phyloP scores from a whole-genome alignment of 2,113 vertebrate genomes.

The Chinchilla lanigera region DNA sequence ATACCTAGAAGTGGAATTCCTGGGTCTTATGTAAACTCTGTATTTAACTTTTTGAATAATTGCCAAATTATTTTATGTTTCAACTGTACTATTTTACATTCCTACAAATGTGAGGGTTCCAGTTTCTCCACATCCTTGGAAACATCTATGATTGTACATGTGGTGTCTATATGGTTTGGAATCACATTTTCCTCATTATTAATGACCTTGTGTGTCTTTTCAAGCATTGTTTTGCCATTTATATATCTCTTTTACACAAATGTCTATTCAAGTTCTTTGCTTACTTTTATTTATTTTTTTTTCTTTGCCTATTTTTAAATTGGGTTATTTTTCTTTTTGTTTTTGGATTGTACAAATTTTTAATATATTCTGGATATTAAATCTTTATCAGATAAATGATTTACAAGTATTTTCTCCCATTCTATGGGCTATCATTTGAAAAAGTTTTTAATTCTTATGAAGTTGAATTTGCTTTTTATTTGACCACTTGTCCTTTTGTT shows the following conservation, averaged over 20 bases:
- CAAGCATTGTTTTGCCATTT: not conserved
- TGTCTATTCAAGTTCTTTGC: not conserved
- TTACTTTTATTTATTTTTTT: not conserved
- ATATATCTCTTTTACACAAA: constrained; percentile 30
- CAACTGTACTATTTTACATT: not conserved
- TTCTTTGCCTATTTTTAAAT: not conserved
- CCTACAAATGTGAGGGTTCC: not conserved
- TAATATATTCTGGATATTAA: constrained; percentile 5
- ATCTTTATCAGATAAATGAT: not conserved
- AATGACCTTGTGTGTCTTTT: not conserved
- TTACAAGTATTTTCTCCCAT: not conserved
- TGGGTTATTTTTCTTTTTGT: not conserved
- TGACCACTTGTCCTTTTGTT: not conserved
- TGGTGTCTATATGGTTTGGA: not conserved
- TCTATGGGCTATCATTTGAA: not conserved
- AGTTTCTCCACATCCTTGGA: not conserved
- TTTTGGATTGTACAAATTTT: not conserved
- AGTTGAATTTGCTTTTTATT: not conserved
- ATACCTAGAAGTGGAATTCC: not conserved
- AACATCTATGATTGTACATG: not conserved
- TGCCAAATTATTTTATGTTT: not conserved
- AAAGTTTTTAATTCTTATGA: not conserved
- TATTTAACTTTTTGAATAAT: constrained; percentile 23
- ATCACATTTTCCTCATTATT: not conserved
- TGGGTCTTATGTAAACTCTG: not conserved